phyloP scores from a whole-genome alignment of 2,888 invertebrate species.

The Chymomyza amoena region DNA sequence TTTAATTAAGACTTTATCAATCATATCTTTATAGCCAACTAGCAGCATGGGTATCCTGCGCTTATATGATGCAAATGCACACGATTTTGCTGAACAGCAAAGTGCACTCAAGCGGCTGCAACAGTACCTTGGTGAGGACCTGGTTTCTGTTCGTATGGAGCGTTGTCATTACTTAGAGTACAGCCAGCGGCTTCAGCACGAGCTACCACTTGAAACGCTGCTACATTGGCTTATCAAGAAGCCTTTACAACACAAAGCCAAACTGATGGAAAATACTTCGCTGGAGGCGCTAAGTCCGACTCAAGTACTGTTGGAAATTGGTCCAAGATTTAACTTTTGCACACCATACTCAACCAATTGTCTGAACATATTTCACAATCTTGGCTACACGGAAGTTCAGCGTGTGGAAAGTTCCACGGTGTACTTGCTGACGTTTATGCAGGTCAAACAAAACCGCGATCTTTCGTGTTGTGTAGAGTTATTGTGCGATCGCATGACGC shows the following conservation, averaged over 20 bases:
- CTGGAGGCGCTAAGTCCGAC: slow-evolving; percentile 74
- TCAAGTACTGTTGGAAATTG: slow-evolving; percentile 87
- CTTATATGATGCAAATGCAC: slow-evolving; percentile 59
- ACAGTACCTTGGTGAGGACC: slow-evolving; percentile 32
- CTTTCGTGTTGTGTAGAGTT: slow-evolving; percentile 79
- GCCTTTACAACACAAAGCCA: slow-evolving; percentile 82
- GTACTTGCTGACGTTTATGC: slow-evolving; percentile 83
- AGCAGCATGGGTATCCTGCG: slow-evolving; percentile 63
- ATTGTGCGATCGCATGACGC: slow-evolving; percentile 96
- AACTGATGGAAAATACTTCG: slow-evolving; percentile 76
- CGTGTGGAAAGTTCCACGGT: slow-evolving; percentile 91
- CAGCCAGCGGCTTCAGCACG: slow-evolving; percentile 56
- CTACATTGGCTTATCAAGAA: slow-evolving; percentile 89
- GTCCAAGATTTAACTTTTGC: slow-evolving; percentile 95
- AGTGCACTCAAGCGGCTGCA: slow-evolving; percentile 82
- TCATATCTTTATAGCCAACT: not conserved
- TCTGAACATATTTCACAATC: slow-evolving; percentile 93
- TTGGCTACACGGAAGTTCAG: slow-evolving; percentile 86
- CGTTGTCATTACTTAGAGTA: slow-evolving; percentile 89
- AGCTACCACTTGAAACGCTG: slow-evolving; percentile 80
- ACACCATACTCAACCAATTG: slow-evolving; percentile 98
- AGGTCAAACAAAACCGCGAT: slow-evolving; percentile 26
- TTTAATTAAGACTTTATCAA: not conserved
- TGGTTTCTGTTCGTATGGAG: slow-evolving; percentile 79
- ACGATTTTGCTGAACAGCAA: slow-evolving; percentile 80